Evolutionary conservation across 2,113 vertebrate genomes (phyloP), one percentile per base, ranked within the genome.

Genomic region (Chrysemys picta): DNA sequence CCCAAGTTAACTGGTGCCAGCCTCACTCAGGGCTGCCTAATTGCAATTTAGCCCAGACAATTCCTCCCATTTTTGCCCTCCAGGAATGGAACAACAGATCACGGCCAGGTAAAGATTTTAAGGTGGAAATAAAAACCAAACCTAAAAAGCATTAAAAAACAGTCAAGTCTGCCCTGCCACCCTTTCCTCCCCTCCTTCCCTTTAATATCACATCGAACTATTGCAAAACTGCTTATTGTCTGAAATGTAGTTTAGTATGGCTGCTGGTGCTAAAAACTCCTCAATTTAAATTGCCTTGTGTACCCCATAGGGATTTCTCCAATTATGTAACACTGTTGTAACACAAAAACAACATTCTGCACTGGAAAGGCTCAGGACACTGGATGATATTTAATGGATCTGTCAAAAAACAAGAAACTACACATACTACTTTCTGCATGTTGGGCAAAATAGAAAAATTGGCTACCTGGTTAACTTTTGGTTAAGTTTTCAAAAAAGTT

Each of bases 41-140:
- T 99, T 99, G 99, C 99, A 99, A 99, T 99, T 99, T 99, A 99
- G 99, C 99, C 99, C 98, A 99, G 99, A 99, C 99, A 99, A 99
- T 99, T 99, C 99, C 99, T 99, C 99, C 98, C 99, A 99, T 98
- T 99, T 99, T 99, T 99, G 99, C 99, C 98, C 99, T 98, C 98
- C 98, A 98, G 99, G 99, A 99, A 99, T 99, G 99, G 99, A 99
- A 99, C 99, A 99, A 99, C 99, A 99, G 99, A 99, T 99, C 99
- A 98, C 62, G 98, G 99, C 99, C 99, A 99, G 99, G 99, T 99
- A 99, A 99, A 99, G 98, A 99, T 99, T 99, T 99, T 99, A 99
- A 99, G 99, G 99, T 99, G 99, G 99, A 99, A 99, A 99, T 98
- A 98, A 98, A 99, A 97, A 98, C 98, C 89, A 96, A 98, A 98